phyloP scores from a whole-genome alignment of 2,797 vertebrate genomes.

The Rhodeus uyekii region DNA sequence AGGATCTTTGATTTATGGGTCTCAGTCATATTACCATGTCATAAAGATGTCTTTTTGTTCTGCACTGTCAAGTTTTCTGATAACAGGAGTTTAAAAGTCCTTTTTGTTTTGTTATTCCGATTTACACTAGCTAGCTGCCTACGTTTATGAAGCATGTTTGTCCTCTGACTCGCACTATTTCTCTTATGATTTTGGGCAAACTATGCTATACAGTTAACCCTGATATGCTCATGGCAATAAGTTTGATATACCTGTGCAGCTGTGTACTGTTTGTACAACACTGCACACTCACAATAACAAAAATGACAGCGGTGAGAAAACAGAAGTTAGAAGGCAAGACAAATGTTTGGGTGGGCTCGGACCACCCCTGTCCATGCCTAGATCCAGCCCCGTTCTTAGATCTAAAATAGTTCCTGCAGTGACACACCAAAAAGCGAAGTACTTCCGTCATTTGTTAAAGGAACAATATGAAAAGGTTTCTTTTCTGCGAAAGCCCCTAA shows the following conservation, averaged over 20 bases:
- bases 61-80: not conserved
- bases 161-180: not conserved
- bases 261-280: too few species aligned
- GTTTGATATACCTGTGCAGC: too few species aligned
- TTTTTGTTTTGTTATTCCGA: not conserved
- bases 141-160: not conserved
- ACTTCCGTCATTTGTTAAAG: not conserved
- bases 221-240: too few species aligned
- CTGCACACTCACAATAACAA: too few species aligned
- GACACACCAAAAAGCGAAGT: not conserved
- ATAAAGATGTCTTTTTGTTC: not conserved
- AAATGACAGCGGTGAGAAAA: too few species aligned
- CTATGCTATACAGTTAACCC: too few species aligned
- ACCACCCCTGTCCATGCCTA: too few species aligned
- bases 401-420: not conserved
- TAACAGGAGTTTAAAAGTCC: not conserved
- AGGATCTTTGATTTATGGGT: not conserved
- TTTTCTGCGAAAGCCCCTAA: not conserved
- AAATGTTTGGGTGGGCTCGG: too few species aligned
- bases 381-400: not conserved
- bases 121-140: not conserved
- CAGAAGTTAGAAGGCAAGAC: too few species aligned
- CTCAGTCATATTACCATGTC: not conserved
- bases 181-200: not conserved
- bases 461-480: not conserved